A percentile compares a stretch with the other conserved stretches of the same genome.
Conservation (phyloP, 2,888 invertebrate species). For the Melanostoma mellinum region DNA sequence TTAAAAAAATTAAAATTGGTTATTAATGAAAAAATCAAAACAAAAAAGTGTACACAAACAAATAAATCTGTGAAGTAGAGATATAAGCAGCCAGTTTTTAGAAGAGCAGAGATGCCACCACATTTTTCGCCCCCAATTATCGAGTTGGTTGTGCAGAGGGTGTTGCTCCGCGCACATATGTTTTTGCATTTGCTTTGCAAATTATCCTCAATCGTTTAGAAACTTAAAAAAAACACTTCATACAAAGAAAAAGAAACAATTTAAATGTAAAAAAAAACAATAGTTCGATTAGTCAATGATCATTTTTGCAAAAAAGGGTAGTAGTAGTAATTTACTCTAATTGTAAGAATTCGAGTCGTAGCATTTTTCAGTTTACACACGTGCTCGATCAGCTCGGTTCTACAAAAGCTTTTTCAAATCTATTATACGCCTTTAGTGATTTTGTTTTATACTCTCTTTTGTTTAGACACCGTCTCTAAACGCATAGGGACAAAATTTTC, state of each 20-base stretch:
- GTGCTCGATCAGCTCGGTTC: conserved; percentile 52
- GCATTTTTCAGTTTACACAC: conserved; percentile 34
- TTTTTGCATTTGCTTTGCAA: conserved; percentile 41
- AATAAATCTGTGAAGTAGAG: conserved; percentile 67
- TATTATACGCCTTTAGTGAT: conserved; percentile 28
- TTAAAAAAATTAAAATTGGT: conserved; percentile 48
- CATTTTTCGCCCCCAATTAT: conserved; percentile 65
- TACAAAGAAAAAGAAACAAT: conserved; percentile 71
- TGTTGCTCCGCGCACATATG: conserved; percentile 56
- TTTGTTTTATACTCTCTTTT: conserved; percentile 18
- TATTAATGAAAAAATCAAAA: conserved; percentile 44
- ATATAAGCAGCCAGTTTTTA: conserved; percentile 64
- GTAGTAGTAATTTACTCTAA: conserved; percentile 52
- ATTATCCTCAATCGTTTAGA: conserved; percentile 66
- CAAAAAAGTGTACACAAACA: conserved; percentile 63
- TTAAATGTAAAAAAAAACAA: conserved; percentile 55
- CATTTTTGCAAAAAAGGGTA: conserved; percentile 49
- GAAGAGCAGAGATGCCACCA: conserved; percentile 70
- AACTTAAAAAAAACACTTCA: conserved; percentile 62
- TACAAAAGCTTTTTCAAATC: conserved; percentile 13
- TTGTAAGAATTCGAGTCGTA: conserved; percentile 47
- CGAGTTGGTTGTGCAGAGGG: conserved; percentile 65
- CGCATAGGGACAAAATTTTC: conserved; percentile 40
- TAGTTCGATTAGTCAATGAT: conserved; percentile 65
- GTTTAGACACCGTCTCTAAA: conserved; percentile 27